Evolutionary conservation across 2,797 vertebrate genomes (phyloP).

Genomic region (Sus cebifrons): DNA sequence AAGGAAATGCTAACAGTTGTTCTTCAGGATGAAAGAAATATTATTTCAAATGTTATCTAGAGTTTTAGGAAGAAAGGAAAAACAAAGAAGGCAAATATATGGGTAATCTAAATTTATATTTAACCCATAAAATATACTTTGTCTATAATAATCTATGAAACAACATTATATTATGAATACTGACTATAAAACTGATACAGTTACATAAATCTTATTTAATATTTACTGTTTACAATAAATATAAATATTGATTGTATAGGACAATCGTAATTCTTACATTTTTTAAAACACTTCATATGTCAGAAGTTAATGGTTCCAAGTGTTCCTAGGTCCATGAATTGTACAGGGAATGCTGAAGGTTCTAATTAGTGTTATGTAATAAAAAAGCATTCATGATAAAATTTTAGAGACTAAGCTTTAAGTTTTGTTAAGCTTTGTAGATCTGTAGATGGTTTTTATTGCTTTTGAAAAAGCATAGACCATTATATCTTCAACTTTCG

Average conservation of each 20-base stretch:
- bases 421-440: background rate
- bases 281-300: background rate
- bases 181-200: background rate
- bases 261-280: background rate
- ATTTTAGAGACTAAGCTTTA: background rate
- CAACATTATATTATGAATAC: background rate
- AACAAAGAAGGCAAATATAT: background rate
- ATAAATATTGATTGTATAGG: background rate
- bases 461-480: background rate
- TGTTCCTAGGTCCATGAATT: background rate
- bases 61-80: background rate
- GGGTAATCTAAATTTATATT: background rate
- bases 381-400: background rate
- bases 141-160: background rate
- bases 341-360: background rate
- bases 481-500: background rate
- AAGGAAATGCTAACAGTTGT: background rate
- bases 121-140: background rate
- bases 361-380: background rate
- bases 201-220: background rate
- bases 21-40: background rate
- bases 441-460: background rate
- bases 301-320: background rate
- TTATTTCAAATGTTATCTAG: background rate
- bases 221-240: background rate